Conservation (phyloP, 2,797 vertebrate genomes). For the Protonibea diacanthus region DNA sequence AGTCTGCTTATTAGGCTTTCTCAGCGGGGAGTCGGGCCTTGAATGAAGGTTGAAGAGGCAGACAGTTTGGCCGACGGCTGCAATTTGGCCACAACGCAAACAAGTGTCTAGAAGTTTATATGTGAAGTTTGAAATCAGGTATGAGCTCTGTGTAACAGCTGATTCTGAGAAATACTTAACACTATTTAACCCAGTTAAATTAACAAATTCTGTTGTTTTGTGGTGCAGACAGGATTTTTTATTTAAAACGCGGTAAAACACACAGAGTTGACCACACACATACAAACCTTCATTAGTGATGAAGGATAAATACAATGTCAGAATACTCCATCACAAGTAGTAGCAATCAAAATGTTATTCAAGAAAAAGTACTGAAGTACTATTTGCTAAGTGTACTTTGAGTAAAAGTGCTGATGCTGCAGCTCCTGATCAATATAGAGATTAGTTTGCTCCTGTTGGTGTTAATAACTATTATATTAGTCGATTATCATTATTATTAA, state of each 20-base stretch:
- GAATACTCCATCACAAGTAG: not conserved
- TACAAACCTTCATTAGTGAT: not conserved
- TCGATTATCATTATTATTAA: not conserved
- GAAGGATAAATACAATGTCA: not conserved
- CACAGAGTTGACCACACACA: conserved; percentile 18
- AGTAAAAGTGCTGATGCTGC: not conserved
- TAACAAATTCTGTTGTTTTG: not conserved
- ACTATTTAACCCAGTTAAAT: not conserved
- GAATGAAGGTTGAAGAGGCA: conserved; percentile 57
- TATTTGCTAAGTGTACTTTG: not conserved
- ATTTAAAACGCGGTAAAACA: not conserved
- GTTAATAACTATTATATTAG: not conserved
- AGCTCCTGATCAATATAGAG: not conserved
- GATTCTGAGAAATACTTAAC: not conserved
- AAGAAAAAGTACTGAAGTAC: not conserved
- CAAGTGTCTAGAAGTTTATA: conserved; percentile 30
- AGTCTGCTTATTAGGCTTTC: conserved; percentile 50
- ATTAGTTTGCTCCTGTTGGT: no score
- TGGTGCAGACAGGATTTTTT: not conserved
- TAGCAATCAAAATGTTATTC: not conserved
- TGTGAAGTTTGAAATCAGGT: conserved; percentile 6
- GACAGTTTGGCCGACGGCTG: conserved; percentile 67
- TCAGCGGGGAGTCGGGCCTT: conserved; percentile 68
- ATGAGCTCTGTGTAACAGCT: conserved; percentile 2
- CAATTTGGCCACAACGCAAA: conserved; percentile 77